Evolutionary conservation across 2,113 vertebrate genomes (phyloP), one percentile per base, ranked within the genome.

Genomic region (Eptesicus fuscus): DNA sequence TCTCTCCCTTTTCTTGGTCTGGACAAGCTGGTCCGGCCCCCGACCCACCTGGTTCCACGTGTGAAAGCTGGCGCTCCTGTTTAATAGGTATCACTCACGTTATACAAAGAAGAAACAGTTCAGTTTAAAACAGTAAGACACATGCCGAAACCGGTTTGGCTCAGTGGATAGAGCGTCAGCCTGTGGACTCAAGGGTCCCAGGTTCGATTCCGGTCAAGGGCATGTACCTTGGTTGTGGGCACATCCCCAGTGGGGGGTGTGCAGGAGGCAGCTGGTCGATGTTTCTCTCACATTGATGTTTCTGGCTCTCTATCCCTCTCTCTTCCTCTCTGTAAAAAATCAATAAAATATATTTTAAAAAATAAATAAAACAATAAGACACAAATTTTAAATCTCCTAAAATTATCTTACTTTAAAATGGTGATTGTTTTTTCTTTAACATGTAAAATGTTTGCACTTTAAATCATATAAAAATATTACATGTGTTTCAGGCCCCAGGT

Each of bases 341-440:
- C n/a, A n/a, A n/a, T n/a, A n/a, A n/a, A n/a, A n/a, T n/a, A n/a
- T n/a, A n/a, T n/a, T n/a, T n/a, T n/a, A n/a, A n/a, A n/a, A n/a
- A n/a, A n/a, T 49, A 67, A 93, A 71, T 49, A 67, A 93, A 71
- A 53, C 78, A 67, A 40, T 40, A 61, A 74, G 37, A 16, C 14
- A 28, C 25, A 70, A 1, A 4, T 11, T 69, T 74, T 28, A 74
- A 53, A 73, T 22, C 77, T 82, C n/a, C 23, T 49, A 4, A 18
- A 40, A 70, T 44, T 30, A 77, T 84, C 61, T 59, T 44, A 56
- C 1, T 49, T 85, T 28, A 73, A 77, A 42, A 61, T 12, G 28
- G 4, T 32, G 32, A 89, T 16, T 5, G 44, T 2, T 76, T 87
- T 80, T 65, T 73, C 42, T 63, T 88, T 69, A 87, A 47, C 47